A percentile compares a stretch with the other conserved stretches of the same genome.
These are phyloP conservation scores for Halictus quadricinctus DNA, from an alignment of 2,888 invertebrate genomes.

Conservation along the genomic window DNA sequence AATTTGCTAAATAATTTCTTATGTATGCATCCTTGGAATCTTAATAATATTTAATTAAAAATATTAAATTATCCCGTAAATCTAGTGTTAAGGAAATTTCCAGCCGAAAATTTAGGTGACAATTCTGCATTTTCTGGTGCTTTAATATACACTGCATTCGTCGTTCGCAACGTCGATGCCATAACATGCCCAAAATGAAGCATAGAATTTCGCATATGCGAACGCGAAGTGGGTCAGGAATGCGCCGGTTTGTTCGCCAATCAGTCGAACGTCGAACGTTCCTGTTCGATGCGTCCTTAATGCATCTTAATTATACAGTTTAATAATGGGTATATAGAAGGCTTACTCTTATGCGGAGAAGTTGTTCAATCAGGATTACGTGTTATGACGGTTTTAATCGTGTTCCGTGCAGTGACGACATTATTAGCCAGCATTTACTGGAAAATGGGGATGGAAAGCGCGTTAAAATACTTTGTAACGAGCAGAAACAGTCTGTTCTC, in stretches of 20 bases:
- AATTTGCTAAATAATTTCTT: too few species aligned
- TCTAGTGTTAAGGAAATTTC: not conserved
- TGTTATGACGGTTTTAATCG: constrained; percentile 36
- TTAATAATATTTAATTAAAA: too few species aligned
- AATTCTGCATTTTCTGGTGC: not conserved
- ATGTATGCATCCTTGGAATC: too few species aligned
- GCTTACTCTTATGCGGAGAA: not conserved
- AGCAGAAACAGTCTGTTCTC: not conserved
- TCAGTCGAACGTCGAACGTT: constrained; percentile 19
- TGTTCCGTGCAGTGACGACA: not conserved
- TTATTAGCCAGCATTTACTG: constrained; percentile 10
- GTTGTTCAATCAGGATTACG: constrained; percentile 10
- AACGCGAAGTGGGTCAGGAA: not conserved
- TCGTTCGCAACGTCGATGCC: not conserved
- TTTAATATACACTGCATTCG: not conserved
- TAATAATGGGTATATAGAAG: not conserved
- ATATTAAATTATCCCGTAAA: too few species aligned
- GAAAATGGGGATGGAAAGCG: not conserved
- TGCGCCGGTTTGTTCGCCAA: not conserved
- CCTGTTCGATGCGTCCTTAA: constrained; percentile 17
- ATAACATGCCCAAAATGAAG: constrained; percentile 20
- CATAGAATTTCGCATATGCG: constrained; percentile 15
- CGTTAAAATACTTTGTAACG: constrained; percentile 11
- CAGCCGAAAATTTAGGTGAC: not conserved
- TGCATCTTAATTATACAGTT: constrained; percentile 16